Base-by-base conservation (phyloP, 2,888 invertebrate species). In the Melanostoma scalare region DNA sequence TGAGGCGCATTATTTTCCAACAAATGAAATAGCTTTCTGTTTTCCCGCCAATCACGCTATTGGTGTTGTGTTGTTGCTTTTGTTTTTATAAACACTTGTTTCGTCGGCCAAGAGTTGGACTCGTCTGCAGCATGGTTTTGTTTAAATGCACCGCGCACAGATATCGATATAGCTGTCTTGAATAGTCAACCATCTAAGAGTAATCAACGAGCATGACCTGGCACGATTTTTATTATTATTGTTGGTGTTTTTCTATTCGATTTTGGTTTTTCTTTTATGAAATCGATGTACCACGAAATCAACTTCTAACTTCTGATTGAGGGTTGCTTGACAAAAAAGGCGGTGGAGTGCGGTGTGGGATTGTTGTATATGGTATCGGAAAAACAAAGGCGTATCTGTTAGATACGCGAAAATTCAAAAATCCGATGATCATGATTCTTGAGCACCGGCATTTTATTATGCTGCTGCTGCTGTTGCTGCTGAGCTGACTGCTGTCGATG, bases 361-460 rank as follows among this genome's bases (percentile, higher is more conserved):
- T 20, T 20, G 20, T 20, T 20, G 20, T 20, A 20, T 20, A 20
- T 10, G 46, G 52, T 74, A 55, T 73, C 44, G 74, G 69, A 46
- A 50, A 79, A 79, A 79, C 79, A 82, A 82, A 84, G 84, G 84
- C 84, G 84, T 84, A 79, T 79, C 84, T 84, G 84, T 71, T 84
- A 84, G 84, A 75, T 71, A 84, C 79, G 78, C 79, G 69, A 84
- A 74, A 82, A 79, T 84, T 36, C 44, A 55, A 53, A 72, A 73
- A 68, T 68, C 20, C 65, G 74, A 84, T 65, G 50, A 78, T 82
- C 82, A 82, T 74, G 72, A 61, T 76, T 68, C 30, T 20, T 58
- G 78, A 63, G 68, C 67, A 65, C n/a, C 52, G 61, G 53, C 76
- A 76, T 75, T 81, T 76, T 65, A 76, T 76, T 80, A 73, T 82